Evolutionary conservation across 2,888 invertebrate genomes (phyloP).

Genomic region (Caprella mutica): DNA sequence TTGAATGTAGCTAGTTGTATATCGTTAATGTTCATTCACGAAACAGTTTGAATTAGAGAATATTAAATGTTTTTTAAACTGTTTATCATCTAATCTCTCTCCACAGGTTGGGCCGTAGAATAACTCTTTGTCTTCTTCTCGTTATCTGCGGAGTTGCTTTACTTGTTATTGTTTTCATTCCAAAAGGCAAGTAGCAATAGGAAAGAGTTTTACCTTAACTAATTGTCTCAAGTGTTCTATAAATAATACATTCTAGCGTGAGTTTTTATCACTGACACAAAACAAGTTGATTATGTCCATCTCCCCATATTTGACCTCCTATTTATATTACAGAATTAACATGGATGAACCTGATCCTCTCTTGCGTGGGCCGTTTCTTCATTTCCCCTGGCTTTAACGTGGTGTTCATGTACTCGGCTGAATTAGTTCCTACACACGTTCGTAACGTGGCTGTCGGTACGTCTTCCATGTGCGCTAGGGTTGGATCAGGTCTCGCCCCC

Average conservation of each 20-base stretch:
- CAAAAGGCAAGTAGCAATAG: background rate
- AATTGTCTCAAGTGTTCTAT: background rate
- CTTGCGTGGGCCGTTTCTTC: constrained; percentile 64
- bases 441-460: constrained; percentile 76
- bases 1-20: background rate
- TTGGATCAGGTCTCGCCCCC: constrained; percentile 76
- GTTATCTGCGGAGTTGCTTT: constrained; percentile 5
- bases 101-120: constrained; percentile 7
- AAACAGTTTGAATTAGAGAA: too few species aligned
- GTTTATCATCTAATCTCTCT: background rate
- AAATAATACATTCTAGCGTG: background rate
- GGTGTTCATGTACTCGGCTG: constrained; percentile 71
- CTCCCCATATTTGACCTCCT: background rate
- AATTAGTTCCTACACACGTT: constrained; percentile 77
- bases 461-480: constrained; percentile 69
- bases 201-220: background rate
- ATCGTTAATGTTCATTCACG: too few species aligned
- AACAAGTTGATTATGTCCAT: background rate
- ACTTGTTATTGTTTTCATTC: constrained; percentile 14
- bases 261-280: too few species aligned
- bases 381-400: constrained; percentile 72
- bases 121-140: constrained; percentile 4
- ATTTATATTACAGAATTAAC: background rate
- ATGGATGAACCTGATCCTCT: constrained; percentile 49
- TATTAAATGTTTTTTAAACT: background rate